Evolutionary conservation across 2,888 invertebrate genomes (phyloP).

Genomic region (Trichopria drosophilae): DNA sequence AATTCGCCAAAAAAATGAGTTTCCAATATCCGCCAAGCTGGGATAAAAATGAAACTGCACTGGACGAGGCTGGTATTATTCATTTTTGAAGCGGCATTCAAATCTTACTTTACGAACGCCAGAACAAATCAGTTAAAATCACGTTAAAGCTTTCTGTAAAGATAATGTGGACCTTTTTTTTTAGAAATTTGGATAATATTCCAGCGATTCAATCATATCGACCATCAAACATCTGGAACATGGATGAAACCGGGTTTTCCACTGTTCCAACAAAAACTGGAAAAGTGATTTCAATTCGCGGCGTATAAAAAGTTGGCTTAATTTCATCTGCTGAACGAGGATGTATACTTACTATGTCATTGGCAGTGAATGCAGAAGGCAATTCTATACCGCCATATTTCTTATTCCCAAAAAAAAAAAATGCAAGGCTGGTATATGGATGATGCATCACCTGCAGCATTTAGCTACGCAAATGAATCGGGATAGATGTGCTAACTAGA

Average conservation of each 20-base stretch:
- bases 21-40: slow-evolving; percentile 23
- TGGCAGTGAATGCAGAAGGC: too few species aligned
- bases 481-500: slow-evolving; percentile 46
- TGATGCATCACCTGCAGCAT: slow-evolving; percentile 32
- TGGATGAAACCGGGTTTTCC: too few species aligned
- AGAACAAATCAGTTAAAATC: not conserved
- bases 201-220: too few species aligned
- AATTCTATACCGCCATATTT: slow-evolving; percentile 26
- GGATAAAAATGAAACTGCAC: slow-evolving; percentile 29
- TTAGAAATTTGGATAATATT: not conserved
- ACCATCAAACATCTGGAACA: too few species aligned
- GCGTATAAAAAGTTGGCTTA: too few species aligned
- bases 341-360: slow-evolving; percentile 31
- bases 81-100: slow-evolving; percentile 16
- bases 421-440: slow-evolving; percentile 32
- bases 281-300: slow-evolving; percentile 24
- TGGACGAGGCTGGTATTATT: slow-evolving; percentile 31
- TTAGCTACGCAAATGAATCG: slow-evolving; percentile 33
- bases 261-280: too few species aligned
- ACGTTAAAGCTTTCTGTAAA: too few species aligned
- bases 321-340: too few species aligned
- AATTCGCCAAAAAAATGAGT: too few species aligned
- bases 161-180: slow-evolving; percentile 34
- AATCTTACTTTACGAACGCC: slow-evolving; percentile 12
- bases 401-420: slow-evolving; percentile 24